Base-by-base conservation (phyloP, 2,113 vertebrate species). In the Meleagris gallopavo region DNA sequence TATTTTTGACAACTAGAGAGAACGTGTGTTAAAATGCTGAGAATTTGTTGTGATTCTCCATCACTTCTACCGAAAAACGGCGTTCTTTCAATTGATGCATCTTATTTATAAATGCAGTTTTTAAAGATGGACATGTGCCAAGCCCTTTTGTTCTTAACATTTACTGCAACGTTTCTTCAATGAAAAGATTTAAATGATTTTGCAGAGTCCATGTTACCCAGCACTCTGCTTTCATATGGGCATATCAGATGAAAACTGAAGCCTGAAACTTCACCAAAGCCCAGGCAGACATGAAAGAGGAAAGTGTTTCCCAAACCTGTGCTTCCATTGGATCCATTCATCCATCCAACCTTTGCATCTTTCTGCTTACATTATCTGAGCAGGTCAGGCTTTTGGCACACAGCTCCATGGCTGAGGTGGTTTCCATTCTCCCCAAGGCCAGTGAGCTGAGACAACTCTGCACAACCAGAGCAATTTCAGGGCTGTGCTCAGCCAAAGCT, bases 1-100 rank as follows among this genome's bases (percentile, higher is more conserved):
- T 89, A 80, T 58, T 82, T 91, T 86, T 83, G 75, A 89, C 86
- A 89, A 89, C 21, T 80, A 70, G 72, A 88, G 89, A 88, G 66
- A 83, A 76, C 45, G 4, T 8, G 8, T 61, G 27, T 62, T 82
- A 72, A 88, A 93, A 92, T 50, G 29, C 10, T 40, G 20, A 25
- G 32, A 54, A 83, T 89, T 40, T 29, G 25, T 15, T 9, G 43
- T 11, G 40, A 50, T 60, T 92, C 52, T 76, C 45, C 60, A 43
- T 71, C 50, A 34, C 14, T 89, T 64, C n/a, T n/a, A 55, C 38
- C 30, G 69, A 11, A 55, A 83, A 14, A 86, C 2, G 2, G 34
- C 60, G 80, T 13, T 74, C 85, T 80, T 87, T 14, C 41, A 69
- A 29, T 21, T 73, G 64, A 16, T 73, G 25, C 19, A 58, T 69